Conservation (phyloP, 2,113 vertebrate genomes). For the Condylura cristata region DNA sequence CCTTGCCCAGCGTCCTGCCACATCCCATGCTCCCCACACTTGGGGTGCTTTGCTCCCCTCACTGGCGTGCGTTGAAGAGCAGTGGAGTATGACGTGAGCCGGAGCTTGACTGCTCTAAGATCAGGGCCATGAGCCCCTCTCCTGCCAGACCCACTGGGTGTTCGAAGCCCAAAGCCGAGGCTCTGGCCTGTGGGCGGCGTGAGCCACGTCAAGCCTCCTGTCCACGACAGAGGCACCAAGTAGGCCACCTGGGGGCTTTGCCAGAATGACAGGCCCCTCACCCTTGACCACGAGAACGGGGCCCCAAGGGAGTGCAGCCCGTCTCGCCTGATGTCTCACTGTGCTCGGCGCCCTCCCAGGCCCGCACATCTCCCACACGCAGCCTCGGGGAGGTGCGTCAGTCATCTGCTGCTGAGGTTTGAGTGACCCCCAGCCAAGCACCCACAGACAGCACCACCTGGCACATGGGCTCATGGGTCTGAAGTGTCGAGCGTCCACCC, state of each 20-base stretch:
- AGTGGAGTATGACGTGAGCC: not conserved
- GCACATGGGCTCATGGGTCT: not conserved
- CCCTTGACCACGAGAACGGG: not conserved
- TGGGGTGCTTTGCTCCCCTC: not conserved
- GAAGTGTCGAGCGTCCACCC: too few species aligned
- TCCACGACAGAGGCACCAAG: too few species aligned
- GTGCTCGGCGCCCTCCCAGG: not conserved
- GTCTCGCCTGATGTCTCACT: too few species aligned
- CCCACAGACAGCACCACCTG: not conserved
- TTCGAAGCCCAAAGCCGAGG: not conserved
- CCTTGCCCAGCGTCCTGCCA: not conserved
- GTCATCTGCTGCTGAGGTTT: not conserved
- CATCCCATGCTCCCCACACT: not conserved
- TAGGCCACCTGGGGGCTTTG: not conserved
- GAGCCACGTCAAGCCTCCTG: not conserved
- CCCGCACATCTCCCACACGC: rapidly evolving
- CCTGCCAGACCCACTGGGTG: not conserved
- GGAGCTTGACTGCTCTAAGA: not conserved
- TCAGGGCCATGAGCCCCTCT: rapidly evolving
- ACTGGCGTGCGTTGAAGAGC: too few species aligned
- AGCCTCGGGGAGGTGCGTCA: not conserved
- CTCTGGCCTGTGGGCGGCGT: not conserved
- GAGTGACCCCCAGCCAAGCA: not conserved
- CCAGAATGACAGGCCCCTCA: not conserved
- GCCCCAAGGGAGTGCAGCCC: not conserved